These are phyloP conservation scores for Stenoptilia bipunctidactyla DNA, from an alignment of 2,888 invertebrate species.

Conservation along the genomic window DNA sequence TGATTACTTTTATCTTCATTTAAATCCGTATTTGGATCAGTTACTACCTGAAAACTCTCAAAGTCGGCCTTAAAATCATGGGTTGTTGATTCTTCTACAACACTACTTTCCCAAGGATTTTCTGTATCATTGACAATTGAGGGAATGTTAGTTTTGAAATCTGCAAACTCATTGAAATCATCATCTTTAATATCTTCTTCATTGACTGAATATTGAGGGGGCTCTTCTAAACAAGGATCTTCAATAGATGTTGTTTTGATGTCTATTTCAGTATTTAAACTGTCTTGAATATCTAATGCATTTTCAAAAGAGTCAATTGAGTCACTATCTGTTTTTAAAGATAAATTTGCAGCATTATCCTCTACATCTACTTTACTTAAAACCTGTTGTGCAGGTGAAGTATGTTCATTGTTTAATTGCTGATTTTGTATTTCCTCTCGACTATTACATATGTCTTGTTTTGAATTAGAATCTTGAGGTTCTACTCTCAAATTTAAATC, in stretches of 20 bases:
- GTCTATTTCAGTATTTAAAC: not conserved
- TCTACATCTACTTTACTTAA: not conserved
- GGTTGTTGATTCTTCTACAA: conserved; percentile 22
- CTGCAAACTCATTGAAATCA: conserved; percentile 48
- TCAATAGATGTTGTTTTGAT: not conserved
- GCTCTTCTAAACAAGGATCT: too few relatives aligned
- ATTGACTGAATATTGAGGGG: not conserved
- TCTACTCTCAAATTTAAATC: conserved; percentile 45
- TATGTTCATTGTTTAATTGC: not conserved
- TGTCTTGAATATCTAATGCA: not conserved
- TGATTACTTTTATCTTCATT: conserved; percentile 14
- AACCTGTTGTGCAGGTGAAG: not conserved
- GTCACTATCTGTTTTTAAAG: not conserved
- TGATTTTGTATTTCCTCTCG: not conserved
- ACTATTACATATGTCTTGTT: not conserved
- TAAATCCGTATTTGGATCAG: too few relatives aligned
- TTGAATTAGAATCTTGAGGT: conserved; percentile 16
- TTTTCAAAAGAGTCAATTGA: conserved; percentile 5
- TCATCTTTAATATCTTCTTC: conserved; percentile 20
- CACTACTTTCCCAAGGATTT: conserved; percentile 47
- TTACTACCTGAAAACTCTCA: conserved; percentile 18
- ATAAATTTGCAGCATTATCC: not conserved
- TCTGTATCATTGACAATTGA: conserved; percentile 26
- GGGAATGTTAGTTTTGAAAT: conserved; percentile 17
- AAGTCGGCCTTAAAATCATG: conserved; percentile 50